Base-by-base conservation (phyloP, 1,140 invertebrate genomes). In the Panonychus citri region DNA sequence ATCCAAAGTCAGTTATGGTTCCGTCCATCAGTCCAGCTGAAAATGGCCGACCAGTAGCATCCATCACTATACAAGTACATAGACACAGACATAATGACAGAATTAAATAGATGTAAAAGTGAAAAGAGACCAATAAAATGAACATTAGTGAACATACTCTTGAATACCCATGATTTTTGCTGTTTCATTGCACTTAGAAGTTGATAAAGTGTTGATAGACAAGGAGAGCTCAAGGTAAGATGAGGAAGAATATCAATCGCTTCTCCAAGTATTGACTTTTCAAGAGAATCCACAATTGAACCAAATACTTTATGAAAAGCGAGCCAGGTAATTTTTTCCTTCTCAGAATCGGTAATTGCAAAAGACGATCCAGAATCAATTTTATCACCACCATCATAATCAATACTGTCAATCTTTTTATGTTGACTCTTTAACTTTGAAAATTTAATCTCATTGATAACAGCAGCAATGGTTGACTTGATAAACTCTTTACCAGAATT, bases 1-100 rank as follows among this genome's bases (percentile, higher is more conserved):
- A 56, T 15, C 62, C 62, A n/a, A 63, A 58, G 40, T 59, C 52
- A 17, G 57, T 62, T 10, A 60, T 57, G 0, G 59, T 57, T 10
- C 62, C 62, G 15, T 53, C 55, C 7, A 63, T 50, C 2, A 59
- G 51, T 7, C 60, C 60, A 34, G 57, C 49, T 12, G 55, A 54
- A 25, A 60, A 37, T 17, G 54, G 28, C 25, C 59, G 59, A 4
- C 59, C 62, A 24, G 57, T 49, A 3, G 60, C 48, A 42, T 63
- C 62, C 10, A 62, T 43, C 57, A 63, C 57, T 63, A 34, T 5
- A 34, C 12, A 34, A n/a, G n/a, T 34, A 34, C 5, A 34, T 0
- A 34, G 15, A 5, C 5, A 51, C 25, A 5, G 24, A 17, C 10
- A 34, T 34, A n/a, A n/a, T n/a, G n/a, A n/a, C n/a, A n/a, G n/a